phyloP scores from a whole-genome alignment of 2,888 invertebrate genomes.

The Chouioia cunea region DNA sequence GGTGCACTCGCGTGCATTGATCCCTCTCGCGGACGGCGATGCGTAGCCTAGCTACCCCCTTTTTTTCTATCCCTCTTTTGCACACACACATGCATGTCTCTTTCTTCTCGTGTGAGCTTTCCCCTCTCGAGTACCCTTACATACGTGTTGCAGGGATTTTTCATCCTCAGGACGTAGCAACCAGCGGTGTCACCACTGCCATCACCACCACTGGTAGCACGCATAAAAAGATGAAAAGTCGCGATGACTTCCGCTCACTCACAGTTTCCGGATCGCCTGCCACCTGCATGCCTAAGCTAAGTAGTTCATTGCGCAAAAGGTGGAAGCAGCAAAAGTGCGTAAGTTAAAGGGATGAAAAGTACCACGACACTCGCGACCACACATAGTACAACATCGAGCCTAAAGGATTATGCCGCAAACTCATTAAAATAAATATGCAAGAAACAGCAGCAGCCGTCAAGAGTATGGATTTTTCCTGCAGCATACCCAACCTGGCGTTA shows the following conservation, averaged over 20 bases:
- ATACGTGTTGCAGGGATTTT: slow-evolving; percentile 51
- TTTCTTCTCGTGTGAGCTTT: background rate
- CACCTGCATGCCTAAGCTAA: background rate
- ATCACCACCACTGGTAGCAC: background rate
- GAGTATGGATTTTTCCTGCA: background rate
- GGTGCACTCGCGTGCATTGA: slow-evolving; percentile 67
- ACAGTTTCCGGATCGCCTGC: slow-evolving; percentile 28
- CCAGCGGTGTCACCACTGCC: slow-evolving; percentile 33
- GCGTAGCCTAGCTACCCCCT: slow-evolving; percentile 61
- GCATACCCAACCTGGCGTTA: no score
- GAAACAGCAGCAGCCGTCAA: slow-evolving; percentile 51
- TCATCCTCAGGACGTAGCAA: slow-evolving; percentile 47
- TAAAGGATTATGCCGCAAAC: slow-evolving; percentile 50
- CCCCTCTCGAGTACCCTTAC: background rate
- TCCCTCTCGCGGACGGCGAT: slow-evolving; percentile 58
- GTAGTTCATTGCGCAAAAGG: background rate
- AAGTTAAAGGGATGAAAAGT: slow-evolving; percentile 45
- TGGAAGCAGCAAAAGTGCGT: slow-evolving; percentile 6
- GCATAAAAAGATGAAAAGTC: slow-evolving; percentile 10
- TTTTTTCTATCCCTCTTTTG: slow-evolving; percentile 50
- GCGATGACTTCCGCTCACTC: slow-evolving; percentile 16
- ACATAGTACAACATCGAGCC: slow-evolving; percentile 10
- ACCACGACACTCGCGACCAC: slow-evolving; percentile 28
- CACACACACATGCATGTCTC: background rate
- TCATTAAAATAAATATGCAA: slow-evolving; percentile 66